Evolutionary conservation across 1,140 invertebrate genomes (phyloP).

Genomic region (Augochlora pura): DNA sequence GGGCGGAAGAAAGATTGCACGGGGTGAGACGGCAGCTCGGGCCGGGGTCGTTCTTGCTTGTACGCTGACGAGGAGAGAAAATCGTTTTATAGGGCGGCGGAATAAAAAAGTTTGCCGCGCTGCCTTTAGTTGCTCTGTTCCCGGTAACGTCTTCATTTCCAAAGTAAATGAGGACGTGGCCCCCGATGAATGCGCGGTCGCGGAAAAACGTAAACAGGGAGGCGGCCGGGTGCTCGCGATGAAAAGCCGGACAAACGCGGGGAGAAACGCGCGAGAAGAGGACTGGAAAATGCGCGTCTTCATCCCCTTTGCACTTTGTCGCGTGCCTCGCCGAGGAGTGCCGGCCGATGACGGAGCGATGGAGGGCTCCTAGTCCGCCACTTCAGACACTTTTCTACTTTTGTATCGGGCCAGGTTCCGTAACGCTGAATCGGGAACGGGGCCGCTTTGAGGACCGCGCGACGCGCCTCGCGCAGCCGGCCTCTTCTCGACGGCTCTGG

Average conservation of each 20-base stretch:
- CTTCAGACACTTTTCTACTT: neutral
- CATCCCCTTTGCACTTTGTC: slow-evolving; percentile 3
- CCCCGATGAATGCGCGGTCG: slow-evolving; percentile 36
- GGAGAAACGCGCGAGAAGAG: neutral
- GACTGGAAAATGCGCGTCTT: slow-evolving; percentile 8
- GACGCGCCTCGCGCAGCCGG: no score
- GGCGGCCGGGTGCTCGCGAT: neutral
- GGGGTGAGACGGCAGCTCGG: neutral
- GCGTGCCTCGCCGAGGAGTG: neutral
- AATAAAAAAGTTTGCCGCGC: slow-evolving; percentile 45
- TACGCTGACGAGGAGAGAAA: slow-evolving; percentile 42
- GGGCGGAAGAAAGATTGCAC: slow-evolving; percentile 4
- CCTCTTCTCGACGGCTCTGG: no score
- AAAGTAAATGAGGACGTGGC: slow-evolving; percentile 55
- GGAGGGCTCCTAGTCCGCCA: neutral
- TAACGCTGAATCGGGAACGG: slow-evolving; percentile 8
- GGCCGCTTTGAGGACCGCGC: neutral
- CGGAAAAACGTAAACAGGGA: slow-evolving; percentile 57
- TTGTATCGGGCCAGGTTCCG: slow-evolving; percentile 14
- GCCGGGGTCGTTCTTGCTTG: neutral
- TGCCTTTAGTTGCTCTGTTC: slow-evolving; percentile 7
- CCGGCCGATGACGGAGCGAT: neutral
- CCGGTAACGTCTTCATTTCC: slow-evolving; percentile 53
- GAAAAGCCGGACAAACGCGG: slow-evolving; percentile 29
- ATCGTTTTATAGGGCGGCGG: slow-evolving; percentile 56